Base-by-base conservation (phyloP, 2,797 vertebrate species). In the Artibeus lituratus region DNA sequence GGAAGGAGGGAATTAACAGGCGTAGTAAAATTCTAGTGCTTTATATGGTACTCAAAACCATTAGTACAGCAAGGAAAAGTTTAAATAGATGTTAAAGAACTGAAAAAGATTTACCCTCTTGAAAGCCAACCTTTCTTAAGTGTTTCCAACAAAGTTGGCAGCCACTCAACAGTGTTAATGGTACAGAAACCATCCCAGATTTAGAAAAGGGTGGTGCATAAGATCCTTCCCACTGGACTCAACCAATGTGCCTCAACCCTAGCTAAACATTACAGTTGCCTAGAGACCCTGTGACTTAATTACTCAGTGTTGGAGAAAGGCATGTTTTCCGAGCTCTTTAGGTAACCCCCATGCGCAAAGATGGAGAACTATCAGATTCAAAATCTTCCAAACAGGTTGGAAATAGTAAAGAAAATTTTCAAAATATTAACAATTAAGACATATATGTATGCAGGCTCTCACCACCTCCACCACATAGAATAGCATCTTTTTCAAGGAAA, bases 21-120 rank as follows among this genome's bases (percentile, higher is more conserved):
- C 1, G 0, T 5, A 89, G 93, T 95, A 81, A 67, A 97, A 87
- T 69, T 96, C 95, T 94, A 96, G 95, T 76, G 95, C 93, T 97
- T 95, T 97, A 89, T 96, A 97, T 97, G 59, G 90, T 97, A 81
- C 95, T 96, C 91, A 94, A 97, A 96, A 94, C 96, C 94, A 97
- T 97, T 95, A 97, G 39, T 83, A 93, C 84, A 95, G 72, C 82
- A 91, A 98, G 93, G 55, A 95, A 90, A 96, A 92, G 96, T 94
- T 83, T 96, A 96, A 97, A 92, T 90, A 98, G 91, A 92, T 97
- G 81, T 62, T 97, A 89, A 87, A 88, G 87, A 77, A 96, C 82
- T 94, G 73, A 94, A 98, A 96, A 96, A 51, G 76, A 72, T 94
- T 95, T 97, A 93, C 96, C 53, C 42, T 95, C 87, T 95, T 78